phyloP scores from a whole-genome alignment of 2,888 invertebrate species.

The Aplocera efformata region DNA sequence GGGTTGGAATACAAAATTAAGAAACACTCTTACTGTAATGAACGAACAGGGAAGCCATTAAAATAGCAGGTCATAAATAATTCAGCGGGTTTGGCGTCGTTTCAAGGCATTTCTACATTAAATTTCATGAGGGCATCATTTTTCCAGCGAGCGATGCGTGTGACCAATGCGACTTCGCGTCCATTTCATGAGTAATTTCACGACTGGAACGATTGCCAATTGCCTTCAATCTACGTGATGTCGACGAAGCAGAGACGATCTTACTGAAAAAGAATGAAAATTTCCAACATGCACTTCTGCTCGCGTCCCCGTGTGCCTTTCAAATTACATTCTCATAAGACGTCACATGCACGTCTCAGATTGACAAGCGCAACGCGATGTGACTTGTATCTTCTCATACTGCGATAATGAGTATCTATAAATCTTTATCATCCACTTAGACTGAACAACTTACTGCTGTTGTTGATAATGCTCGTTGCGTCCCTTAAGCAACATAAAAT shows the following conservation, averaged over 20 bases:
- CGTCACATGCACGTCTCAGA: too few species aligned
- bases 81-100: conserved; percentile 76
- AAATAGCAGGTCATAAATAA: conserved; percentile 77
- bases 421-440: too few species aligned
- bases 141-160: conserved; percentile 58
- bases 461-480: too few species aligned
- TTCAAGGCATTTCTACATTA: conserved; percentile 79
- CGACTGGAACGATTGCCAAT: conserved; percentile 38
- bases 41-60: conserved; percentile 72
- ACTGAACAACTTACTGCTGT: too few species aligned
- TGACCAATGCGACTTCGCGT: conserved; percentile 7
- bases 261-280: too few species aligned
- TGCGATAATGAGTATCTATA: too few species aligned
- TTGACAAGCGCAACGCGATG: too few species aligned
- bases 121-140: conserved; percentile 78
- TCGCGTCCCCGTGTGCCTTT: too few species aligned
- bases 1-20: conserved; percentile 65
- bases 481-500: too few species aligned
- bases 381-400: too few species aligned
- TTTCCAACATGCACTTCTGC: too few species aligned
- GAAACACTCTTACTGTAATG: conserved; percentile 72
- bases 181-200: conserved; percentile 46
- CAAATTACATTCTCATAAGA: too few species aligned
- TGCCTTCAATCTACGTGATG: conserved; percentile 24
- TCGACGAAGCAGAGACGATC: conserved; percentile 5